Percentiles rank a stretch among this genome's conserved stretches.
These are phyloP conservation scores for Psix sp. DNA, from an alignment of 1,140 invertebrate genomes.

Conservation along the genomic window DNA sequence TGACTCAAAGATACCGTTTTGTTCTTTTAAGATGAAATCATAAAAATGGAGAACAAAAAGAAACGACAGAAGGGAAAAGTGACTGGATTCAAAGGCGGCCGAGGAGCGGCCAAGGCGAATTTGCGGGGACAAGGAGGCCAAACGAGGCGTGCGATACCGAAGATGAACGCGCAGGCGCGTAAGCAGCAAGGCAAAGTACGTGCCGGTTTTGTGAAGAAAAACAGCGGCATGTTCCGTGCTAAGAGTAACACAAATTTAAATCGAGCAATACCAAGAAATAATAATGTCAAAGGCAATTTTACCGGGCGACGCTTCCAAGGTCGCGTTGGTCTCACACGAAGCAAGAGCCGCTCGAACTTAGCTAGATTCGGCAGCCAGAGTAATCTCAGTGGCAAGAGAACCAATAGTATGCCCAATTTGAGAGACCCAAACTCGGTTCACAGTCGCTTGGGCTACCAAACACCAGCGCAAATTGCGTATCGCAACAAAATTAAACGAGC, in stretches of 20 bases:
- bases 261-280: slow-evolving; percentile 45
- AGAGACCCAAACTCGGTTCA: slow-evolving; percentile 73
- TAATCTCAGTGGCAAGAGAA: slow-evolving; percentile 65
- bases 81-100: slow-evolving; percentile 40
- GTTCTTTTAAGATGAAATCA: slow-evolving; percentile 78
- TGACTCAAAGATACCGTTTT: slow-evolving; percentile 70
- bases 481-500: slow-evolving; percentile 72
- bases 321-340: slow-evolving; percentile 60
- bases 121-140: slow-evolving; percentile 17
- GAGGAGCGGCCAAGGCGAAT: slow-evolving; percentile 32
- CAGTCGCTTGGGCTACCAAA: slow-evolving; percentile 73
- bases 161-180: slow-evolving; percentile 17
- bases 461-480: slow-evolving; percentile 72
- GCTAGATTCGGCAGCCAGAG: slow-evolving; percentile 48
- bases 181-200: slow-evolving; percentile 43
- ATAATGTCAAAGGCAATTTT: slow-evolving; percentile 57
- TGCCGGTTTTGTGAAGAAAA: slow-evolving; percentile 68
- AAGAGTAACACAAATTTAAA: slow-evolving; percentile 62
- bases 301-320: slow-evolving; percentile 38
- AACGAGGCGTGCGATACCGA: slow-evolving; percentile 19
- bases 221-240: slow-evolving; percentile 56
- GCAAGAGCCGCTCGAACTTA: slow-evolving; percentile 67
- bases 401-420: slow-evolving; percentile 70
- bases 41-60: slow-evolving; percentile 76
- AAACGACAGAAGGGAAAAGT: slow-evolving; percentile 65